Evolutionary conservation across 1,140 invertebrate species (phyloP).

Genomic region (Hesperophylax magnus): DNA sequence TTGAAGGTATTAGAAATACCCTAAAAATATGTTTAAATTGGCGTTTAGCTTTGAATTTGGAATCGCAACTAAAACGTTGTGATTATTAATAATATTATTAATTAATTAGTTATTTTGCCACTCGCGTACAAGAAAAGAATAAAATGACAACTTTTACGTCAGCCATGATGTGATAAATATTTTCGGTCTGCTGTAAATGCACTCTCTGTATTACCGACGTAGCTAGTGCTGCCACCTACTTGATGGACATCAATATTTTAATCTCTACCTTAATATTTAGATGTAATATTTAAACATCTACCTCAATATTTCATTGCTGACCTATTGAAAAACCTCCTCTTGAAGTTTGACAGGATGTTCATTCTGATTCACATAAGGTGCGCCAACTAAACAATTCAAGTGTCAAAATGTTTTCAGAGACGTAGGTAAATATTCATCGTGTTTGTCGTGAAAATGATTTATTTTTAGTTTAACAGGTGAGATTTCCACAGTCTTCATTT

Average conservation of each 20-base stretch:
- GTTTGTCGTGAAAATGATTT: slow-evolving; percentile 28
- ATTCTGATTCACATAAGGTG: neutral
- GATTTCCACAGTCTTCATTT: neutral
- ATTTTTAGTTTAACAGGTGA: slow-evolving; percentile 27
- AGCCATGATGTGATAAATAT: slow-evolving; percentile 52
- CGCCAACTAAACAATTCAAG: neutral
- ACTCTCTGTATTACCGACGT: slow-evolving; percentile 20
- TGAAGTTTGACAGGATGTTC: neutral
- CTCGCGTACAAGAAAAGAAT: slow-evolving; percentile 25
- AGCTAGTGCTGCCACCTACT: slow-evolving; percentile 11
- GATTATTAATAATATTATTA: slow-evolving; percentile 16
- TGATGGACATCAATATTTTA: neutral
- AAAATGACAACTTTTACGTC: slow-evolving; percentile 49
- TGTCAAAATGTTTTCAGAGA: slow-evolving; percentile 42
- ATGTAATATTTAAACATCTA: too few relatives aligned
- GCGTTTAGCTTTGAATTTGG: neutral
- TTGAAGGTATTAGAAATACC: neutral
- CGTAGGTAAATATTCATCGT: slow-evolving; percentile 40
- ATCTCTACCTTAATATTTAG: too few relatives aligned
- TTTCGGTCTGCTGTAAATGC: slow-evolving; percentile 19
- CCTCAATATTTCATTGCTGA: neutral
- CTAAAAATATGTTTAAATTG: neutral
- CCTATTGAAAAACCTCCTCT: neutral
- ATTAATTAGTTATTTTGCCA: slow-evolving; percentile 20
- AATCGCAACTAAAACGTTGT: neutral